Conservation (phyloP, 2,113 vertebrate genomes). For the Marmota flaviventris region DNA sequence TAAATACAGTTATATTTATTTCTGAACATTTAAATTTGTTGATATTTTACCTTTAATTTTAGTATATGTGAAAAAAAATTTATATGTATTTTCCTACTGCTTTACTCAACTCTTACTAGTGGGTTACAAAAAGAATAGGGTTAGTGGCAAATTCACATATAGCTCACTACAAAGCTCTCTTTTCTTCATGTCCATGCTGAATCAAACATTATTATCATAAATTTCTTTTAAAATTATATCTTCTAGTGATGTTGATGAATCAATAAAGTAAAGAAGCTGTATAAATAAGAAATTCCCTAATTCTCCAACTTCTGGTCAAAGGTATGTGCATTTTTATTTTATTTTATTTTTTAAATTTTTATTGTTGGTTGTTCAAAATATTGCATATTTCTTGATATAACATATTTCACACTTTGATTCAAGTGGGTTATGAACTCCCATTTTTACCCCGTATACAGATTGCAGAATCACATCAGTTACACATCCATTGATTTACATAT, state of each 20-base stretch:
- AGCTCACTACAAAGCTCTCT: background rate
- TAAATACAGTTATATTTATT: constrained; percentile 10
- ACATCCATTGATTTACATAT: too few species aligned
- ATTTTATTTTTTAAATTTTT: too few species aligned
- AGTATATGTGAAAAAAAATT: background rate
- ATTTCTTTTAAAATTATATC: background rate
- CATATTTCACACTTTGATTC: too few species aligned
- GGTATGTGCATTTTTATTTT: too few species aligned
- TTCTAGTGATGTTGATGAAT: background rate
- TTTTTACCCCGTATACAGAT: too few species aligned
- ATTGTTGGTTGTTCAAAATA: too few species aligned
- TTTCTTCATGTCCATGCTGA: background rate
- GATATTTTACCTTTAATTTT: background rate
- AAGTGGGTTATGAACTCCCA: too few species aligned
- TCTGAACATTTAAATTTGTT: background rate
- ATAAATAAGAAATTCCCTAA: background rate
- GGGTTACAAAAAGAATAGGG: background rate
- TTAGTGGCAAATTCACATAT: background rate
- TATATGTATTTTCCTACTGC: background rate
- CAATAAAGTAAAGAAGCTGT: background rate
- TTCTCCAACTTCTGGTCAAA: background rate
- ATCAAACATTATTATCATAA: background rate
- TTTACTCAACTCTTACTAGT: background rate
- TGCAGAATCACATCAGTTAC: too few species aligned
- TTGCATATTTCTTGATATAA: too few species aligned